phyloP scores from a whole-genome alignment of 2,888 invertebrate genomes.

The Drosophila longiperda region DNA sequence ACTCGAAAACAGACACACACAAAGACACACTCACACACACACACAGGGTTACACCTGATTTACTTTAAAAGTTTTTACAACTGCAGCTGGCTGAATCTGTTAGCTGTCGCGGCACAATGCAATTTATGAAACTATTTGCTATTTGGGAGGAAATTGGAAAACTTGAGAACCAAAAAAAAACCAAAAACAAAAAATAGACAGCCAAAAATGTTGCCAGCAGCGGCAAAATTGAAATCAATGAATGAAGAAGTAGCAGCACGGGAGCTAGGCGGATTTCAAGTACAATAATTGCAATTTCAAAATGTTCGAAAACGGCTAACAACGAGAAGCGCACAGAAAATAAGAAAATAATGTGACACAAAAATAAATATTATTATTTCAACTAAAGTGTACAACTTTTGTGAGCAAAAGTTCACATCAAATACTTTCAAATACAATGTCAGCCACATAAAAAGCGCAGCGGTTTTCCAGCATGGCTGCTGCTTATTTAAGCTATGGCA shows the following conservation, averaged over 20 bases:
- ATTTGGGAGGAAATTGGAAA: conserved; percentile 60
- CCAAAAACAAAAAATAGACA: neutral
- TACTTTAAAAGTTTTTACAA: conserved; percentile 42
- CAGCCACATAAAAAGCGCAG: conserved; percentile 15
- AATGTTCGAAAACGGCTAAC: conserved; percentile 26
- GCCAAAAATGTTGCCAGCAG: conserved; percentile 31
- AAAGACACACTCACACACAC: conserved; percentile 1
- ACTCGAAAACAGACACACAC: neutral
- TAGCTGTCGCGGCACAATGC: conserved; percentile 25
- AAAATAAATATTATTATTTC: conserved; percentile 12
- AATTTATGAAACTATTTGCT: conserved; percentile 59
- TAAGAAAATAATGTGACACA: neutral
- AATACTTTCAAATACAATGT: conserved; percentile 46
- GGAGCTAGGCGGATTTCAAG: neutral
- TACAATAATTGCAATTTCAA: conserved; percentile 41
- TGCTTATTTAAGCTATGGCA: conserved; percentile 6
- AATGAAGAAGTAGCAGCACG: neutral
- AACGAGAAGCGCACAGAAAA: neutral
- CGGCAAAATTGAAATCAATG: conserved; percentile 12
- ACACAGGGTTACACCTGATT: conserved; percentile 34
- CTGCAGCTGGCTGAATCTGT: conserved; percentile 39
- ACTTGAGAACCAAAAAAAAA: conserved; percentile 30
- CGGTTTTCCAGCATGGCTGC: conserved; percentile 10
- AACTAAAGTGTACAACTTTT: neutral
- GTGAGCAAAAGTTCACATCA: conserved; percentile 18